A percentile compares a stretch with the other conserved stretches of the same genome.
These are phyloP conservation scores for Natrix natrix DNA, from an alignment of 2,797 vertebrate species.

Conservation along the genomic window DNA sequence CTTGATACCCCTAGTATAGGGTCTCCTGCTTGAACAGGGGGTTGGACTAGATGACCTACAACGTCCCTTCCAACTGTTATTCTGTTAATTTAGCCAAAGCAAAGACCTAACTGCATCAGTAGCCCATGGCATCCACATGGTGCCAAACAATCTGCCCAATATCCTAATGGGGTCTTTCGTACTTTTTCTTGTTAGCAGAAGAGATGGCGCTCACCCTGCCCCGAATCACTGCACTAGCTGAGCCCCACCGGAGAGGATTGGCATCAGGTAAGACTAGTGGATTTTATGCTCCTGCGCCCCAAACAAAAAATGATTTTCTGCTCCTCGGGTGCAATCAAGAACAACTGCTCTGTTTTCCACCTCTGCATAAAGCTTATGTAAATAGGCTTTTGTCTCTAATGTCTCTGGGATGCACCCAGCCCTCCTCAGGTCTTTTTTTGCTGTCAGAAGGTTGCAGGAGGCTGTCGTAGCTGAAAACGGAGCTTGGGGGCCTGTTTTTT, in stretches of 20 bases:
- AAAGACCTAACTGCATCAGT: not conserved
- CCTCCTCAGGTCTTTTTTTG: too few species aligned
- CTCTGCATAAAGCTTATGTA: not conserved
- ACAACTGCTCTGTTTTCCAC: not conserved
- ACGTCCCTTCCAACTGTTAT: too few species aligned
- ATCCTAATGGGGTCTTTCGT: not conserved
- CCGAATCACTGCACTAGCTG: constrained; percentile 17
- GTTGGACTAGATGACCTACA: too few species aligned
- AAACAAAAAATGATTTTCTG: not conserved
- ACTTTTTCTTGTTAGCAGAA: constrained; percentile 38
- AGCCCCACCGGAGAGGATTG: constrained; percentile 26
- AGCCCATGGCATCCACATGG: not conserved
- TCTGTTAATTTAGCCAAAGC: not conserved
- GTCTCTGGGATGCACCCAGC: not conserved
- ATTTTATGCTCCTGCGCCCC: not conserved
- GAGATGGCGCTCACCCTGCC: constrained; percentile 40
- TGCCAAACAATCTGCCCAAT: not conserved
- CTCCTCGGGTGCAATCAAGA: not conserved
- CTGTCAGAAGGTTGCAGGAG: too few species aligned
- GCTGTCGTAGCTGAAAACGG: too few species aligned
- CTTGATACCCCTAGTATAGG: too few species aligned
- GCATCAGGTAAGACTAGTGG: not conserved
- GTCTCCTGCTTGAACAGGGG: too few species aligned
- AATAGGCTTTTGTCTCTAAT: not conserved
- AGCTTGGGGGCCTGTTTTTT: too few species aligned